These are phyloP conservation scores for Osmoderma eremita DNA, from an alignment of 2,888 invertebrate genomes.

Conservation along the genomic window DNA sequence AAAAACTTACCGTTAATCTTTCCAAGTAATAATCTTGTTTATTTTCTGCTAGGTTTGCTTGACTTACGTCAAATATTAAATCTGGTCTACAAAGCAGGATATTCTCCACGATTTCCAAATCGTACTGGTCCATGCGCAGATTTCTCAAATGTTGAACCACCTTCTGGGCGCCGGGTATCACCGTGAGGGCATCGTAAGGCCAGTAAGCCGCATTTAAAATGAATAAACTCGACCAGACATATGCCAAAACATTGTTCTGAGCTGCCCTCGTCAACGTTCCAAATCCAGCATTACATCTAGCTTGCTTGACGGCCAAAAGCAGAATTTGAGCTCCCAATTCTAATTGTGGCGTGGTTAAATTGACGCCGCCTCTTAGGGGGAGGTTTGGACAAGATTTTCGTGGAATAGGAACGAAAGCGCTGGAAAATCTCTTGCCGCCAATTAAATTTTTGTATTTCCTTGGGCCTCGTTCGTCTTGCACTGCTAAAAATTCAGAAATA, in stretches of 20 bases:
- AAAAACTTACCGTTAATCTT: constrained; percentile 45
- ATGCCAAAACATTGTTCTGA: constrained; percentile 68
- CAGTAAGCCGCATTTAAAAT: constrained; percentile 69
- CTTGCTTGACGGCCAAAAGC: constrained; percentile 68
- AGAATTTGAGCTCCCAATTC: constrained; percentile 71
- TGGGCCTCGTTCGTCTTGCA: constrained; percentile 87
- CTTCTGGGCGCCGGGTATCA: constrained; percentile 56
- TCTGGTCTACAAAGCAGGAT: constrained; percentile 58
- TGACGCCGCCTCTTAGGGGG: constrained; percentile 41
- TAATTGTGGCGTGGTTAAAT: constrained; percentile 59
- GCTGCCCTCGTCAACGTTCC: constrained; percentile 63
- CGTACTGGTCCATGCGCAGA: constrained; percentile 52
- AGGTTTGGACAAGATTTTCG: constrained; percentile 24
- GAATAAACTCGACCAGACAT: constrained; percentile 71
- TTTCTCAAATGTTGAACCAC: constrained; percentile 50
- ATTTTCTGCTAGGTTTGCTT: constrained; percentile 49
- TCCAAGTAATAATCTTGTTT: constrained; percentile 49
- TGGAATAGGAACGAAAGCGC: constrained; percentile 24
- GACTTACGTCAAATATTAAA: constrained; percentile 53
- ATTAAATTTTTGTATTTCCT: constrained; percentile 64
- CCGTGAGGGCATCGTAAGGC: constrained; percentile 64
- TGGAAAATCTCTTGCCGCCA: constrained; percentile 25
- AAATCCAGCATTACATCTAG: constrained; percentile 68
- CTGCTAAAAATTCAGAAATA: constrained; percentile 67
- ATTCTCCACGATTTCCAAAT: constrained; percentile 57